Evolutionary conservation across 1,140 invertebrate species (phyloP), one percentile per base, ranked within the genome.

Genomic region (Zaprionus nigranus): DNA sequence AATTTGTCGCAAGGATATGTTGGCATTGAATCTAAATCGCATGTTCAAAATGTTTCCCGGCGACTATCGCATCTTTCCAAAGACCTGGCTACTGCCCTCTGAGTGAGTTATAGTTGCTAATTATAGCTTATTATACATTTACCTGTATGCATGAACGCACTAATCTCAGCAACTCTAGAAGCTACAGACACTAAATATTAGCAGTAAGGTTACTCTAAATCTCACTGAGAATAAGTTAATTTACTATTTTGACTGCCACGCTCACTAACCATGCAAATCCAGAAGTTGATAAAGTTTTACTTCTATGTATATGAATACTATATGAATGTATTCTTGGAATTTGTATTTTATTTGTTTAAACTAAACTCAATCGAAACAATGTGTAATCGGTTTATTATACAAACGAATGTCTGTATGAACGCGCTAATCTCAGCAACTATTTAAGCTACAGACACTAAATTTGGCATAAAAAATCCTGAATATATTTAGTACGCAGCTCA

Each of bases 11-110:
- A 98, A 98, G 93, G 97, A 98, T 94, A 93, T 97, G 46, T 92
- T 98, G 9, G 96, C 97, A 1, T 93, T 96, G 63, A 98, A 98
- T 92, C 93, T 98, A 56, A 98, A 97, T 92, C 94, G 97, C 62
- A 97, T 98, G 97, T 93, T 95, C 40, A 96, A 97, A 93, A 91
- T 97, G 40, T 98, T 97, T 93, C 97, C 97, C 0, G 96, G 96
- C 81, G 97, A 98, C 63, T 98, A 98, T 92, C 96, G 96, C 80
- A 97, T 98, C 91, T 98, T 97, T 91, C 97, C 98, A 5, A 97
- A 96, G 93, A 97, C 97, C 28, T 98, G 97, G 97, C 97, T 96
- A 84, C 94, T 98, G 75, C 97, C 98, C 51, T 95, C 96, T 11
- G 97, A 98, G 96, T 97, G 94, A 94, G 22, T 56, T 6, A 13